phyloP scores from a whole-genome alignment of 2,113 vertebrate genomes.

The Alaudala cheleensis region DNA sequence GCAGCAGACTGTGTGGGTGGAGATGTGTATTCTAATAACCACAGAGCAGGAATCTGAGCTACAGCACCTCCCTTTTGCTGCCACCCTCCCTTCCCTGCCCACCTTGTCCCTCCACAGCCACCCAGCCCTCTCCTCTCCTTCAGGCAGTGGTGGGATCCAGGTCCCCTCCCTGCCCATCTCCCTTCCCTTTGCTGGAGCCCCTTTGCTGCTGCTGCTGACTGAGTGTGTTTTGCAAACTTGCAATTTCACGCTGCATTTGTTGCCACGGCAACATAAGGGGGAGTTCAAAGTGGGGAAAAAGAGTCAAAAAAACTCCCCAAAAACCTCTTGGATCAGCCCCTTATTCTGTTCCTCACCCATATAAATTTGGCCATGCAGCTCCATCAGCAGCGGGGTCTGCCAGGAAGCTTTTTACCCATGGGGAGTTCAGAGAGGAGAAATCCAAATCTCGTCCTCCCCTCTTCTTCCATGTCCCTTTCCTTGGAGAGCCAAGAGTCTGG shows the following conservation, averaged over 20 bases:
- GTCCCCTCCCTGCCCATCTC: background rate
- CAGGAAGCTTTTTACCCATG: background rate
- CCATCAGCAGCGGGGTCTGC: background rate
- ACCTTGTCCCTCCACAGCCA: background rate
- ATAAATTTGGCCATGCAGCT: background rate
- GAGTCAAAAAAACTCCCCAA: background rate
- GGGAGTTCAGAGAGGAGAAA: background rate
- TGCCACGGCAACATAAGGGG: background rate
- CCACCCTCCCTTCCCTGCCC: background rate
- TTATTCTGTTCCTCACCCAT: background rate
- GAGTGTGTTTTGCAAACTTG: slow-evolving; percentile 31
- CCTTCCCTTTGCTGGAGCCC: background rate
- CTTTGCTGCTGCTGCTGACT: background rate
- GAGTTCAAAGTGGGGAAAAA: background rate
- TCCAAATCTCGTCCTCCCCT: background rate
- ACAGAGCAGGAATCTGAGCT: background rate
- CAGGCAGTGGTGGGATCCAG: background rate
- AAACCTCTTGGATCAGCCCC: background rate
- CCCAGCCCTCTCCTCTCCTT: background rate
- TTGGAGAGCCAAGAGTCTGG: background rate
- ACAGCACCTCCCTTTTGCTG: background rate
- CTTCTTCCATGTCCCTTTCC: background rate
- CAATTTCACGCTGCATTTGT: slow-evolving; percentile 57
- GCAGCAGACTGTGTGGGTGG: background rate
- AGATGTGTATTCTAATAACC: background rate